These are phyloP conservation scores for Liasis olivaceus DNA, from an alignment of 2,797 vertebrate genomes.

Conservation along the genomic window DNA sequence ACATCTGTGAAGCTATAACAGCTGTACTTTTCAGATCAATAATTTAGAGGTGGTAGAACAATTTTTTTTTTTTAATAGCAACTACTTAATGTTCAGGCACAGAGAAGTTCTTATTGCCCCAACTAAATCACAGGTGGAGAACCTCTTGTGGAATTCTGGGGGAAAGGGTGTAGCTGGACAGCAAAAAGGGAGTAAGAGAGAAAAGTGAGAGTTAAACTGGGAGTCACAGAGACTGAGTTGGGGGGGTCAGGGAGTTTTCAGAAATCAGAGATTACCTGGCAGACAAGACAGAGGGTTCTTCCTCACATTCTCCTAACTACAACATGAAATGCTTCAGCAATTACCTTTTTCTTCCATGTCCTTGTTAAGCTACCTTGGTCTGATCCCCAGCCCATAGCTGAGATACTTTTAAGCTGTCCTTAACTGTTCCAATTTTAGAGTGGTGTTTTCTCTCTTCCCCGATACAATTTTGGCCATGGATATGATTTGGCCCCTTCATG, in stretches of 20 bases:
- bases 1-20: not conserved
- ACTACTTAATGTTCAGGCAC: not conserved
- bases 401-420: not conserved
- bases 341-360: not conserved
- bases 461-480: not conserved
- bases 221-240: not conserved
- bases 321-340: not conserved
- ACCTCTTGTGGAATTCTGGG: not conserved
- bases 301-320: not conserved
- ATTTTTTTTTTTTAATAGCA: not conserved
- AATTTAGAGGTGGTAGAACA: not conserved
- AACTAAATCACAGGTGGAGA: not conserved
- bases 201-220: not conserved
- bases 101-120: not conserved
- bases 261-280: not conserved
- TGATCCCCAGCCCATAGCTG: not conserved
- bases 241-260: not conserved
- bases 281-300: not conserved
- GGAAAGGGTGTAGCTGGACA: not conserved
- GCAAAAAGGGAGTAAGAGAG: not conserved
- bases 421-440: not conserved
- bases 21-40: not conserved
- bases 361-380: not conserved
- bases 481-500: not conserved
- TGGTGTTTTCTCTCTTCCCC: not conserved